A percentile compares a stretch with the other conserved stretches of the same genome.
Conservation (phyloP, 2,888 invertebrate genomes). For the Diploptera punctata region DNA sequence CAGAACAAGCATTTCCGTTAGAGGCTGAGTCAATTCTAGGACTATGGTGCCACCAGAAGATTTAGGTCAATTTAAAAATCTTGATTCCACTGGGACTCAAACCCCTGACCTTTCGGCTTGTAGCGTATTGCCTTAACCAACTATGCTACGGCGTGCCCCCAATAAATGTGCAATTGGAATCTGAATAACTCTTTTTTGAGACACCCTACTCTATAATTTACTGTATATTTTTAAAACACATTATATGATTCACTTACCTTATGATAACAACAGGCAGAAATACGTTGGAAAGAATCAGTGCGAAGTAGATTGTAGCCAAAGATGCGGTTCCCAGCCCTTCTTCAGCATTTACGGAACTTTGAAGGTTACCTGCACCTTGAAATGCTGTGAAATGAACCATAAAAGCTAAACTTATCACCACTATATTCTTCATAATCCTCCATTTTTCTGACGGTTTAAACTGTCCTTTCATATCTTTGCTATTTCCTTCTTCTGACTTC, state of each 20-base stretch:
- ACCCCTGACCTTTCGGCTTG: no score
- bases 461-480: neutral
- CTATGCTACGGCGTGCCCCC: no score
- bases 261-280: constrained; percentile 81
- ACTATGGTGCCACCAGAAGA: no score
- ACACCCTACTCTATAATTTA: no score
- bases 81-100: no score
- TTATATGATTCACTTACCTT: constrained; percentile 26
- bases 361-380: constrained; percentile 82
- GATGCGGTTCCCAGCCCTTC: constrained; percentile 85
- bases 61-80: no score
- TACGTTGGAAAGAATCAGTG: constrained; percentile 88
- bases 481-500: neutral
- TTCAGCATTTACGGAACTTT: constrained; percentile 85
- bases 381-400: constrained; percentile 94
- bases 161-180: no score
- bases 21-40: no score
- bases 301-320: constrained; percentile 84
- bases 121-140: no score
- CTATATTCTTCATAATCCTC: constrained; percentile 83
- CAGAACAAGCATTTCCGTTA: no score
- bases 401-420: constrained; percentile 86
- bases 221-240: no score
- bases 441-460: constrained; percentile 61
- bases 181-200: no score